Evolutionary conservation across 37 sponge, comb jelly and placozoan species (phyloP), one percentile per base, ranked within the genome.

Genomic region (Spongilla lacustris): DNA sequence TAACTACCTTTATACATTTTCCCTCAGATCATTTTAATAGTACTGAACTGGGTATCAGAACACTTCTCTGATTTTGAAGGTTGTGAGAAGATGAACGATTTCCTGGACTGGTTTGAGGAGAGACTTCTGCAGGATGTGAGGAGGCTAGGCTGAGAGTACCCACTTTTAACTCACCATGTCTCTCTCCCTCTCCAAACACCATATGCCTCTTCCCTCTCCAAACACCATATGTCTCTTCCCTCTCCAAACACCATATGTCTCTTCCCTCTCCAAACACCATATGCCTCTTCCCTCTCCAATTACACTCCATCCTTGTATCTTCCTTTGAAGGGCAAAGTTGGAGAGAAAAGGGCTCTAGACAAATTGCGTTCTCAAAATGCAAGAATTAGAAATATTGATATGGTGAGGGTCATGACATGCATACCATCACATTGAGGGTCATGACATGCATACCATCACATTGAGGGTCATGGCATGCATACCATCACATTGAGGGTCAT

Each of bases 61-160:
- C 95, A 94, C 69, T 94, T 83, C 79, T 37, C 92, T n/a, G 95
- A 94, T 76, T 94, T 94, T 75, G 95, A 94, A 29, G 82, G 79
- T 24, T 46, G 38, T 25, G 67, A 36, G 3, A 67, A 81, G 66
- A 94, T 94, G 94, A 73, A 26, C 11, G 68, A 68, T n/a, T 94
- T 94, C 78, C 81, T 94, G 69, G 92, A 94, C 83, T 84, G 83
- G 86, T 94, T 94, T 80, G 89, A 93, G 68, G 74, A 70, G 33
- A 19, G 33, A 5, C 46, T 86, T 37, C 36, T 84, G 33, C 86
- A 89, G 46, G 89, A 89, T 46, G 93, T 93, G 68, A 80, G 92
- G 32, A 2, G 10, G 9, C n/a, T n/a, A n/a, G n/a, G 21, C 29
- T 79, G 66, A 26, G 67, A 24, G n/a, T n/a, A n/a, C n/a, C n/a